These are phyloP conservation scores for Morpho achilles DNA, from an alignment of 2,888 invertebrate genomes.

Conservation along the genomic window DNA sequence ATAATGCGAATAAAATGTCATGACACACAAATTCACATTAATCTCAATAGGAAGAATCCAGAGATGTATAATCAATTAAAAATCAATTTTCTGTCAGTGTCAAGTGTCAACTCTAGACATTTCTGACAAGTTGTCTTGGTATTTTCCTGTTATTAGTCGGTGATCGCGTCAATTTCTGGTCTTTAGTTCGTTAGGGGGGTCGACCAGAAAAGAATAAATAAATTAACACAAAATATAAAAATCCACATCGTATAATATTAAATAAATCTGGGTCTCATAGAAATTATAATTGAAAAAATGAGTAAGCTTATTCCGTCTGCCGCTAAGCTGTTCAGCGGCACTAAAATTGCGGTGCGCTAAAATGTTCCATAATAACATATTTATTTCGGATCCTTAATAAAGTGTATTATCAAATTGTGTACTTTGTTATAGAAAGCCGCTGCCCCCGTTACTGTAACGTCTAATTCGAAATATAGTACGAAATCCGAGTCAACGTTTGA, in stretches of 20 bases:
- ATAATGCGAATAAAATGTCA: too few species aligned
- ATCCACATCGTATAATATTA: conserved; percentile 44
- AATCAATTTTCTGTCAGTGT: too few species aligned
- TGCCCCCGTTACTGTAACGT: conserved; percentile 47
- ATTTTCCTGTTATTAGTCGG: too few species aligned
- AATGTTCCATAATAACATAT: conserved; percentile 6
- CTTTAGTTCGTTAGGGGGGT: conserved; percentile 4
- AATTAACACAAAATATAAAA: conserved; percentile 7
- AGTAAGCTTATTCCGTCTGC: conserved; percentile 62
- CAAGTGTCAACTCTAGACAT: too few species aligned
- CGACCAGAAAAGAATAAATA: conserved; percentile 17
- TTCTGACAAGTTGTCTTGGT: too few species aligned
- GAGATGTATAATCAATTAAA: too few species aligned
- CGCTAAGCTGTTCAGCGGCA: conserved; percentile 55
- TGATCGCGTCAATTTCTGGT: too few species aligned
- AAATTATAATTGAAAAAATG: conserved; percentile 54
- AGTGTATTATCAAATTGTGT: conserved; percentile 10
- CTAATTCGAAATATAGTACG: conserved; percentile 77
- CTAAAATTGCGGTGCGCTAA: conserved; percentile 51
- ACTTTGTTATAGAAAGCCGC: conserved; percentile 57
- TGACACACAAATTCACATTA: too few species aligned
- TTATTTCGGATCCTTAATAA: background rate
- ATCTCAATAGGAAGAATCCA: too few species aligned
- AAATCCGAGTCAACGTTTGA: conserved; percentile 82
- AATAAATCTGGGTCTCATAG: conserved; percentile 59